Conservation (phyloP, 2,888 invertebrate genomes). For the Lasioglossum calceatum region DNA sequence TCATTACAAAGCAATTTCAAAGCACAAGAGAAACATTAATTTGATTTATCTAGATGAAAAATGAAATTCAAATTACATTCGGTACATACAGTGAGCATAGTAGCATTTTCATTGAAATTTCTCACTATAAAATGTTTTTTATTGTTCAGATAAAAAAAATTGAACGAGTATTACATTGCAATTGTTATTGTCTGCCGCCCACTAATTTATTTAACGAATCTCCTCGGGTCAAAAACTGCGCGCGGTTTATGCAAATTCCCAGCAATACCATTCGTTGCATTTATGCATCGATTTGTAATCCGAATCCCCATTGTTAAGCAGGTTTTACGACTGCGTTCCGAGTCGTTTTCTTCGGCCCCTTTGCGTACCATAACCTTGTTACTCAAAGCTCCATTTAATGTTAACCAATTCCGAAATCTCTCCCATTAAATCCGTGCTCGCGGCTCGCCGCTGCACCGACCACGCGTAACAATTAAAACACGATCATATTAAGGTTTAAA, state of each 20-base stretch:
- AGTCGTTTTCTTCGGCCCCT: constrained; percentile 1
- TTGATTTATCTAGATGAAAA: not conserved
- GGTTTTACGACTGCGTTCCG: not conserved
- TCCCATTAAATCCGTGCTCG: not conserved
- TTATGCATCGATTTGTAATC: not conserved
- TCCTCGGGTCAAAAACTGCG: not conserved
- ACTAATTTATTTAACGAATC: not conserved
- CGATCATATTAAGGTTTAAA: not conserved
- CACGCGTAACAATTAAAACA: constrained; percentile 5
- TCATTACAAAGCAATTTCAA: not conserved
- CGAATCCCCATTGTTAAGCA: not conserved
- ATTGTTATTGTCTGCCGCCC: not conserved
- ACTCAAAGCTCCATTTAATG: constrained; percentile 13
- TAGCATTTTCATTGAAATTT: not conserved
- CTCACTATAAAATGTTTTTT: not conserved
- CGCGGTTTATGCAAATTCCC: not conserved
- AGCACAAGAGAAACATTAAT: not conserved
- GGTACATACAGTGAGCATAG: not conserved
- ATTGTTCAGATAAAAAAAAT: not conserved
- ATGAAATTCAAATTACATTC: not conserved
- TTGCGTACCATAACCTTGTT: constrained; percentile 2
- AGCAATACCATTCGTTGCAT: not conserved
- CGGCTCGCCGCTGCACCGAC: not conserved
- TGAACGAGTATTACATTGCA: not conserved
- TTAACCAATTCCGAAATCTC: constrained; percentile 4